These are phyloP conservation scores for Agriotes lineatus DNA, from an alignment of 2,888 invertebrate genomes.

Conservation along the genomic window DNA sequence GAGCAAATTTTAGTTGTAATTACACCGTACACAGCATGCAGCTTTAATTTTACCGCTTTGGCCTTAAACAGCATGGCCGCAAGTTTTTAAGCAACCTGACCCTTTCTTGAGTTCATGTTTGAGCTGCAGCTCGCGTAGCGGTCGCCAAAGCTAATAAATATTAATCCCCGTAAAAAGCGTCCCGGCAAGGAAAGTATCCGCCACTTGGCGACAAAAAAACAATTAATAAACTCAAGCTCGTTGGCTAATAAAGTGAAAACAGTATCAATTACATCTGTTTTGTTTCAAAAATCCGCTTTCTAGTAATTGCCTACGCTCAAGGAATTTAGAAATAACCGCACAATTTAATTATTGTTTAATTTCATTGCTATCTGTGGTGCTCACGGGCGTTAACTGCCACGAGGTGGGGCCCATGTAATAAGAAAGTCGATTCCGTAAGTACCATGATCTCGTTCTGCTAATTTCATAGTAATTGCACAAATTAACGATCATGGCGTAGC, in stretches of 20 bases:
- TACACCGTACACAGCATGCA: constrained; percentile 40
- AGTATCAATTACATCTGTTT: background rate
- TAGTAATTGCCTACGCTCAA: constrained; percentile 10
- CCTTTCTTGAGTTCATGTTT: background rate
- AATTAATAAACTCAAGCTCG: background rate
- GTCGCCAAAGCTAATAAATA: too few species aligned
- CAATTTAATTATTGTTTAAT: constrained; percentile 1
- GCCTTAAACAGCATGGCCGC: constrained; percentile 20
- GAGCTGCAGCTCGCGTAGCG: too few species aligned
- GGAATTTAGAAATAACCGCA: background rate
- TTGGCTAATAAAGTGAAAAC: constrained; percentile 5
- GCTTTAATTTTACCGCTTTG: constrained; percentile 33
- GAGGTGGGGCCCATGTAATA: background rate
- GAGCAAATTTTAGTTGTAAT: constrained; percentile 41
- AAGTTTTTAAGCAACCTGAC: constrained; percentile 4
- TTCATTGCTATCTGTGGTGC: background rate
- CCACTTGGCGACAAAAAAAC: background rate
- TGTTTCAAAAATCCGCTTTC: background rate
- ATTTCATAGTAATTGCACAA: constrained; percentile 6
- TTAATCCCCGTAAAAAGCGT: too few species aligned
- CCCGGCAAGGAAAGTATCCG: background rate
- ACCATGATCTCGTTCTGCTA: constrained; percentile 4
- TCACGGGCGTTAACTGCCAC: background rate
- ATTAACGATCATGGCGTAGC: constrained; percentile 3
- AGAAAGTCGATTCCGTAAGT: constrained; percentile 1